Conservation (phyloP, 2,797 vertebrate species). For the Vespertilio murinus region DNA sequence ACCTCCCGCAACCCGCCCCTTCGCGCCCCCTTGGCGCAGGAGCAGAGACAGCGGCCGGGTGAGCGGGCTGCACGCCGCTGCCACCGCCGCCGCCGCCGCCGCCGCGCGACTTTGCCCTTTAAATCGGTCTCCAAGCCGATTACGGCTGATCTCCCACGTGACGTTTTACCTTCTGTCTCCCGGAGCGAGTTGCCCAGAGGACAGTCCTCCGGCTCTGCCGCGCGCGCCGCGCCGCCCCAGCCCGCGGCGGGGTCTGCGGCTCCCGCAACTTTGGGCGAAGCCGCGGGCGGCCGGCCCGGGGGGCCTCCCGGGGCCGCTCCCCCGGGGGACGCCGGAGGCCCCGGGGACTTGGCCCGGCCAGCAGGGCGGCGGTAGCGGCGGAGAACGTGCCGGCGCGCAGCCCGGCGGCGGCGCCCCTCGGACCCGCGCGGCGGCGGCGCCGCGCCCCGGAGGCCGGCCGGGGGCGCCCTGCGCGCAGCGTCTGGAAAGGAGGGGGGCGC, state of each 20-base stretch:
- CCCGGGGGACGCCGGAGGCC: neutral
- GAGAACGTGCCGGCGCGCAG: neutral
- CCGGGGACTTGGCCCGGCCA: neutral
- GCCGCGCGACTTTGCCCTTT: slow-evolving; percentile 87
- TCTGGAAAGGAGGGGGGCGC: slow-evolving; percentile 45
- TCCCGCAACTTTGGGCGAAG: slow-evolving; percentile 59
- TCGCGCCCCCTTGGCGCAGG: neutral
- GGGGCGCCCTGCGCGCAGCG: neutral
- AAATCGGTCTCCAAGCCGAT: slow-evolving; percentile 91
- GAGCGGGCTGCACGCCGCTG: slow-evolving; percentile 37
- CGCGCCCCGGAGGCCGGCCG: slow-evolving; percentile 19
- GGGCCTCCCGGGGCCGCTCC: neutral
- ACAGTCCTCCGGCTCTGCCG: slow-evolving; percentile 42
- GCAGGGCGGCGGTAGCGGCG: neutral
- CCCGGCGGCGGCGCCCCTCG: neutral
- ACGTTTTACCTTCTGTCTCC: slow-evolving; percentile 84
- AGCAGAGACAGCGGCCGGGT: neutral
- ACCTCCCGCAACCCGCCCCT: neutral
- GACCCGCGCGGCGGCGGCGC: neutral
- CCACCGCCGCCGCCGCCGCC: neutral
- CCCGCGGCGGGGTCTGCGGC: neutral
- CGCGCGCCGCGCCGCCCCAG: slow-evolving; percentile 43
- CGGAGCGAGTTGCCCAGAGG: slow-evolving; percentile 57
- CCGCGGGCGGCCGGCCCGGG: neutral
- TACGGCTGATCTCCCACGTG: slow-evolving; percentile 87